Evolutionary conservation across 2,113 vertebrate species (phyloP), one percentile per base, ranked within the genome.

Genomic region (Triplophysa siluroides): DNA sequence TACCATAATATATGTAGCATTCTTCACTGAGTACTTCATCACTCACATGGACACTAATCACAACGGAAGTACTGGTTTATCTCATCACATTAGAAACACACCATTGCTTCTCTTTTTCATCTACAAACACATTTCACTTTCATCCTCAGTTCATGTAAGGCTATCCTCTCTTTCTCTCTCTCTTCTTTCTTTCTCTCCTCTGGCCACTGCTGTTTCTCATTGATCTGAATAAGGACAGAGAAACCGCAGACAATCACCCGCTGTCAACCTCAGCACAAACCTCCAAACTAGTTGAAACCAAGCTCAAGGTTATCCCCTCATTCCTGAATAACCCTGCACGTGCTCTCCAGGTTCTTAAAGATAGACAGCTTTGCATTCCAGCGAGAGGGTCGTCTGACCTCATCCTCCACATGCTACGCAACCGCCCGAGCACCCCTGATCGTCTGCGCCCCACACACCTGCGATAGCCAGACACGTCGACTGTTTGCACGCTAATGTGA

Each of bases 251-350:
- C 68, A 63, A 29, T 38, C 58, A 54, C 68, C 74, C 62, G 14
- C 56, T 33, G 26, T 65, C 5, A 78, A 86, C 82, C 69, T 78
- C 69, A 85, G 67, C 62, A 69, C 71, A 79, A 88, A 83, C 66
- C 83, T 90, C 56, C 54, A 33, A 63, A 52, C 75, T 90, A 89
- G 88, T 90, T 91, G 88, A 88, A 76, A 50, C 47, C 69, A 52
- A 2, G 76, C 86, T 90, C 87, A 89, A 90, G 88, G 88, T 90
- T 89, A 86, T 68, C 80, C 83, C 76, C 71, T 73, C 38, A 75
- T 76, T 61, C 47, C 52, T 29, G 62, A 78, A 26, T 23, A 6
- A 1, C 52, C 33, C 69, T 29, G 47, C n/a, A 75, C 33, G 50
- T 76, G 82, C 78, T 83, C 65, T 16, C 85, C 82, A 84, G 86